These are phyloP conservation scores for Drosophila lacertosa DNA, from an alignment of 1,140 invertebrate genomes.

Conservation along the genomic window DNA sequence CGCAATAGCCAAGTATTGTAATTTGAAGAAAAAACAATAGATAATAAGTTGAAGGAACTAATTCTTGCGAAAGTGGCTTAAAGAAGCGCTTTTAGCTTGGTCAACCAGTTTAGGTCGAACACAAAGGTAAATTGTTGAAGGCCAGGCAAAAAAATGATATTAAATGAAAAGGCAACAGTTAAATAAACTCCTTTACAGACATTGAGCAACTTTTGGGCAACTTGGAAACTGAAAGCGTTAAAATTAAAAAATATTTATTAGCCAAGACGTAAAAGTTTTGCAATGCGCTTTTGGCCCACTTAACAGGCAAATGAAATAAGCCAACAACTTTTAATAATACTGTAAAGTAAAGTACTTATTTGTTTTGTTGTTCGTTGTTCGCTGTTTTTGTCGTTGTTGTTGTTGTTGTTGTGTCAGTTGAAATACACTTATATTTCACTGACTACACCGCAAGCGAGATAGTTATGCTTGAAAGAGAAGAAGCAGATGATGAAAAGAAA, in stretches of 20 bases:
- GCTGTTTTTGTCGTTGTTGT: no score
- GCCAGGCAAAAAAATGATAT: no score
- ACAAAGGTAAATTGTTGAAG: no score
- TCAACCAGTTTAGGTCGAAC: no score
- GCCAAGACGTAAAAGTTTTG: slow-evolving; percentile 30
- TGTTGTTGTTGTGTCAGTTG: slow-evolving; percentile 12
- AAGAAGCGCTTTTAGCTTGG: no score
- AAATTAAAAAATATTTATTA: slow-evolving; percentile 20
- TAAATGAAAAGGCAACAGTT: no score
- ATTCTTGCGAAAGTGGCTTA: no score
- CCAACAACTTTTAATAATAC: slow-evolving; percentile 31
- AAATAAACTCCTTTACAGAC: background rate
- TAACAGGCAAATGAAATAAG: slow-evolving; percentile 21
- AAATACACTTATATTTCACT: slow-evolving; percentile 16
- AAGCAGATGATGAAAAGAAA: background rate
- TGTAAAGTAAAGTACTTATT: slow-evolving; percentile 10
- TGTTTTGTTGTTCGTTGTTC: slow-evolving; percentile 4
- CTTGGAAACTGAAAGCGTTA: slow-evolving; percentile 25
- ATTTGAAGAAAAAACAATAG: background rate
- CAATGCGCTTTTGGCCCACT: slow-evolving; percentile 42
- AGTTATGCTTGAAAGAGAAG: background rate
- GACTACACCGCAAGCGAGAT: background rate
- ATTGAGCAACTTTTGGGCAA: slow-evolving; percentile 7
- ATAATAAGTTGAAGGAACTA: no score
- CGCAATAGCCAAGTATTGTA: slow-evolving; percentile 17